These are phyloP conservation scores for Clarias macrocephalus DNA, from an alignment of 2,113 vertebrate species.

Conservation along the genomic window DNA sequence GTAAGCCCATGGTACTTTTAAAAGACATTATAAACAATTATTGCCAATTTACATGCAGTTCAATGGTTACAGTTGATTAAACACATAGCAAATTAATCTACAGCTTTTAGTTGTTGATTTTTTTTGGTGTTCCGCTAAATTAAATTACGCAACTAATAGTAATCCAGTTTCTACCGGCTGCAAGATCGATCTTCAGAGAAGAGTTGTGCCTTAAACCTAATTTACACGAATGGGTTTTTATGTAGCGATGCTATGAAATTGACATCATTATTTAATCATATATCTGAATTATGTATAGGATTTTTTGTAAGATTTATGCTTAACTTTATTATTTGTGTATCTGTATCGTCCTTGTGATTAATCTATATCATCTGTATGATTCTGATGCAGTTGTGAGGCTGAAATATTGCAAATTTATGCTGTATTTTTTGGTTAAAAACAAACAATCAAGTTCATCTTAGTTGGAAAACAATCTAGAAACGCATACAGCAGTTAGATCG, in stretches of 20 bases:
- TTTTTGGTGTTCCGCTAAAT: neutral
- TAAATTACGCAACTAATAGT: neutral
- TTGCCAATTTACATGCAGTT: conserved; percentile 21
- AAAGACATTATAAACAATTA: neutral
- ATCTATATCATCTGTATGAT: neutral
- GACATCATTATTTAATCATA: neutral
- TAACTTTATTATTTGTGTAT: neutral
- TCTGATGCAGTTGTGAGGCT: neutral
- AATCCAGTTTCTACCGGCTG: neutral
- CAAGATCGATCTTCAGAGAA: neutral
- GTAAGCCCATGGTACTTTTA: neutral
- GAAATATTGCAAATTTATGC: neutral
- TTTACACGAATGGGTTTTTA: neutral
- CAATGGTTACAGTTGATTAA: conserved; percentile 23
- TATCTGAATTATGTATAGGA: neutral
- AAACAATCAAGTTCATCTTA: neutral
- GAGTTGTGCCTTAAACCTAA: neutral
- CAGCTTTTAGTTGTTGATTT: neutral
- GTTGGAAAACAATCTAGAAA: neutral
- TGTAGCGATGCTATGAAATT: neutral
- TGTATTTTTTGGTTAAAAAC: neutral
- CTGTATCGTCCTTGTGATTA: neutral
- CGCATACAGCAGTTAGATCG: neutral
- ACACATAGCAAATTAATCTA: neutral
- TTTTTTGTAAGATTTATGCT: neutral